Evolutionary conservation across 2,797 vertebrate species (phyloP).

Genomic region (Columba guinea): DNA sequence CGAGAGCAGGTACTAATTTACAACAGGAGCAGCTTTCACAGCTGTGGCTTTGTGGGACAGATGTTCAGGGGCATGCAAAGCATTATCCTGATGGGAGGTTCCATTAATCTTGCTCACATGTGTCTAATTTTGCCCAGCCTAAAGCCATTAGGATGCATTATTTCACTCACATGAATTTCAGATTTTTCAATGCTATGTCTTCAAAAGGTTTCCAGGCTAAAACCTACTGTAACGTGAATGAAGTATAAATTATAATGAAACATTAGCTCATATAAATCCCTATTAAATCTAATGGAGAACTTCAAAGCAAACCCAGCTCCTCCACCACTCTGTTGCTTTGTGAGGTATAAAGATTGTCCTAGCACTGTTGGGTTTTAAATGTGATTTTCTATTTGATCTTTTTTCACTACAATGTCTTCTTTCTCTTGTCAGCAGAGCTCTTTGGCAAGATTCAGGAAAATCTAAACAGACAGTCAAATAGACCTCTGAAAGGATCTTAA

Average conservation of each 20-base stretch:
- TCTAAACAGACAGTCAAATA: not conserved
- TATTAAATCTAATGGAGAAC: constrained; percentile 47
- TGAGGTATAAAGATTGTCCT: constrained; percentile 4
- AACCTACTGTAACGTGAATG: constrained; percentile 25
- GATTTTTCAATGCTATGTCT: constrained; percentile 29
- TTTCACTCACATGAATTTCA: constrained; percentile 52
- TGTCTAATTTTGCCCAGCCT: constrained; percentile 46
- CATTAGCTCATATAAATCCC: constrained; percentile 37
- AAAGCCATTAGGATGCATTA: constrained; percentile 50
- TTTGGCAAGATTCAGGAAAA: not conserved
- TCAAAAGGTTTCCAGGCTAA: constrained; percentile 49
- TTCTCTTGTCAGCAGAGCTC: not conserved
- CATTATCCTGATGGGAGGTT: constrained; percentile 28
- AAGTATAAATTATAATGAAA: constrained; percentile 56
- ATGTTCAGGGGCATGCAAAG: constrained; percentile 56
- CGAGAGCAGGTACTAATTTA: constrained; percentile 52
- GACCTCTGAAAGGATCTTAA: not conserved
- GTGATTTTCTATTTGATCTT: constrained; percentile 25
- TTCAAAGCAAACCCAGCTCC: constrained; percentile 45
- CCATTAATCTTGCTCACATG: constrained; percentile 58
- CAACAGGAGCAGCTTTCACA: constrained; percentile 36
- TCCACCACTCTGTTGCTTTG: not conserved
- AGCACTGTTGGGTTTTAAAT: not conserved
- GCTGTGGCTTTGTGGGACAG: constrained; percentile 57
- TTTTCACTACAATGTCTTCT: not conserved